Base-by-base conservation (phyloP, 2,888 invertebrate species). In the Omphaloscelis lunosa region DNA sequence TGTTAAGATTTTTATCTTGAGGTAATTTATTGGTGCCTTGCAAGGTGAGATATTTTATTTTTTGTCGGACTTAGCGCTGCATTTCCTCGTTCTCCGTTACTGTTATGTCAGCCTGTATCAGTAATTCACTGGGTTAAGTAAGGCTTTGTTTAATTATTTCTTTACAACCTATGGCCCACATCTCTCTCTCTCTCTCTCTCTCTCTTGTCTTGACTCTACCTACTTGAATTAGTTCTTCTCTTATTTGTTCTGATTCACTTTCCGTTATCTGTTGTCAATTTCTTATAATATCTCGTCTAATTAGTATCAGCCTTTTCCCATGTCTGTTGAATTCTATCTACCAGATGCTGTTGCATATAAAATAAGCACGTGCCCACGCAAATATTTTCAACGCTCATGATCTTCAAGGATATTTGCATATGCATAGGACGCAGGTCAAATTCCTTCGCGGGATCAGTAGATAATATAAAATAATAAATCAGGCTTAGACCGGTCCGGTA, bases 351-450 rank as follows among this genome's bases (percentile, higher is more conserved):
- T 23, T 66, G 51, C n/a, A 75, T 56, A 68, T 69, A 62, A 70
- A 72, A 48, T 41, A 70, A 65, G 9, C 34, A 59, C 71, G 61
- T 69, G 73, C 53, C 41, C 59, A n/a, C 71, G 69, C 59, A 77
- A 75, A 80, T 69, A 74, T 70, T 77, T 70, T 51, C 53, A 77
- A 65, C 17, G 69, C 80, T 72, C 29, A 69, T 72, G 56, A 6
- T 65, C 48, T 74, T 74, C 74, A 83, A 75, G 84, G 62, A 66
- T 62, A 84, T 80, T 77, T 84, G 69, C 80, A 83, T 80, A 80
- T 72, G 74, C 69, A 77, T 74, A 59, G 71, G 59, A 66, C 58
- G 48, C 51, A 77, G 74, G 84, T 80, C 69, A 84, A 75, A 84
- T 80, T 84, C 81, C 81, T 73, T 71, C n/a, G 63, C 51, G 34